phyloP scores from a whole-genome alignment of 1,140 invertebrate genomes.

The Lucilia sericata region DNA sequence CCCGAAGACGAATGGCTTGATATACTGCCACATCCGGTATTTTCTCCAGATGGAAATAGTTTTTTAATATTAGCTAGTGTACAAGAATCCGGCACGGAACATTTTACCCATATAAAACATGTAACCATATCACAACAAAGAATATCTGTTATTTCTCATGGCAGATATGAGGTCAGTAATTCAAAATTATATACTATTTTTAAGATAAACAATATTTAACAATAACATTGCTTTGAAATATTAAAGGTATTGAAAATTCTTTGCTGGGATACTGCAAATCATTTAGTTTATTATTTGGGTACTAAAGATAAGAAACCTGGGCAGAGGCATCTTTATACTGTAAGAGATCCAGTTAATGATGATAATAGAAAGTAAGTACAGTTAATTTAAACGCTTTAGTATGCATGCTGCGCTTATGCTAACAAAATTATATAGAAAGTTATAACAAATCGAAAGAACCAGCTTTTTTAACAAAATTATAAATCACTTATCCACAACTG shows the following conservation, averaged over 20 bases:
- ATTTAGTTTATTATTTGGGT: conserved; percentile 86
- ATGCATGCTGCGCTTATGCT: neutral
- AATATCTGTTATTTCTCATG: conserved; percentile 88
- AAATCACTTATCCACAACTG: too few relatives aligned
- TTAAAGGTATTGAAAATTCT: conserved; percentile 79
- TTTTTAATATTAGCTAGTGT: conserved; percentile 87
- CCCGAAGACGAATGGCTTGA: conserved; percentile 87
- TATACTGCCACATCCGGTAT: conserved; percentile 84
- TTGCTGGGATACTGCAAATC: conserved; percentile 85
- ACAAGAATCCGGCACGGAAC: conserved; percentile 83
- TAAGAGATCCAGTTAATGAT: conserved; percentile 78
- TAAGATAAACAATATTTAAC: neutral
- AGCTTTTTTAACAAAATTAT: too few relatives aligned
- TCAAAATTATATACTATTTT: neutral
- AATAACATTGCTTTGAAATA: neutral
- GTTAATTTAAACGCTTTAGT: neutral
- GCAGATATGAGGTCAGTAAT: conserved; percentile 82
- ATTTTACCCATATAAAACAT: conserved; percentile 91
- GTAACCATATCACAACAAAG: conserved; percentile 84
- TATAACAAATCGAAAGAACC: neutral
- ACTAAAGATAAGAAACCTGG: conserved; percentile 84
- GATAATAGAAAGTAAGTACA: conserved; percentile 73
- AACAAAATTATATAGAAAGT: neutral
- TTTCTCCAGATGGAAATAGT: conserved; percentile 83
- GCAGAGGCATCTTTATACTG: conserved; percentile 87